These are phyloP conservation scores for Furcula furcula DNA, from an alignment of 2,888 invertebrate species.

Conservation along the genomic window DNA sequence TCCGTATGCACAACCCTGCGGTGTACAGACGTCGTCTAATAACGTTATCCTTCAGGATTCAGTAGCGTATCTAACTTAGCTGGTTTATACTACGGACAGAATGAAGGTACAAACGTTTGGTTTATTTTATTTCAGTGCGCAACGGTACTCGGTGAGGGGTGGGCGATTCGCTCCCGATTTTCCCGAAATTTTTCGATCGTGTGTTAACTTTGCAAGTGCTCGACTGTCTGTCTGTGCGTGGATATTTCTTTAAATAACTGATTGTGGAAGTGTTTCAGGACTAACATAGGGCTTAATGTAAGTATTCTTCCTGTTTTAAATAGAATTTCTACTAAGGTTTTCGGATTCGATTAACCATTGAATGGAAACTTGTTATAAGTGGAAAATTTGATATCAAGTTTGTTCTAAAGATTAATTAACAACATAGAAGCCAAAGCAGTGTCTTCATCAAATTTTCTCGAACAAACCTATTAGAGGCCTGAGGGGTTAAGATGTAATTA, in stretches of 20 bases:
- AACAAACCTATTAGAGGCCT: no score
- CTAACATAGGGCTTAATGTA: slow-evolving; percentile 10
- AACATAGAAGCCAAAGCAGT: neutral
- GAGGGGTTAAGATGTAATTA: no score
- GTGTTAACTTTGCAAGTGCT: slow-evolving; percentile 45
- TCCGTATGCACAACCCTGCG: slow-evolving; percentile 24
- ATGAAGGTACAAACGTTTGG: slow-evolving; percentile 40
- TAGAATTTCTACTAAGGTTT: neutral
- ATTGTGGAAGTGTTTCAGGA: slow-evolving; percentile 24
- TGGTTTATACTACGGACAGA: slow-evolving; percentile 68
- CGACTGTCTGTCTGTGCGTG: slow-evolving; percentile 27
- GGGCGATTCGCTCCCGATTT: slow-evolving; percentile 37
- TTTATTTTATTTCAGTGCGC: slow-evolving; percentile 60
- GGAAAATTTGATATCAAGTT: neutral
- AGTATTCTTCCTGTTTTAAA: slow-evolving; percentile 12
- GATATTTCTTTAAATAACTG: slow-evolving; percentile 24
- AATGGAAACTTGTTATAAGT: neutral
- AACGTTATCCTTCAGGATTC: neutral
- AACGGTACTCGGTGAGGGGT: slow-evolving; percentile 32
- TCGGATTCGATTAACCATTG: neutral
- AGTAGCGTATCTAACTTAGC: slow-evolving; percentile 21
- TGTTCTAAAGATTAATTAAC: neutral
- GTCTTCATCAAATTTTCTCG: no score
- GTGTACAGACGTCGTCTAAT: slow-evolving; percentile 19
- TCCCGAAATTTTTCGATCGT: slow-evolving; percentile 39